A percentile compares a stretch with the other conserved stretches of the same genome.
Conservation (phyloP, 2,113 vertebrate genomes). For the Eulacestoma nigropectus region DNA sequence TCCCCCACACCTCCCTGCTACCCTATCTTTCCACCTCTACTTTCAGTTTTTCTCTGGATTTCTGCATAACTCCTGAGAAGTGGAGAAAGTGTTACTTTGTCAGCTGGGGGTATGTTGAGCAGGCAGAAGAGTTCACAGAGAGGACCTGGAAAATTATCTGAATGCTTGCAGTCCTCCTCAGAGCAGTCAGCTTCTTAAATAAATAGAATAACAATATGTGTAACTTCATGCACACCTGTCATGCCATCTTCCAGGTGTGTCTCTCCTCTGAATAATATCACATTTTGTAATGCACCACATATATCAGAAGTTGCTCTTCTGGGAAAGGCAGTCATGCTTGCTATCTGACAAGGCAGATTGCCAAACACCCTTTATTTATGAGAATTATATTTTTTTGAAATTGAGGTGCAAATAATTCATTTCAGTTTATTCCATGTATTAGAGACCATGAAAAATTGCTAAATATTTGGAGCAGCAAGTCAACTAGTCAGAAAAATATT, state of each 20-base stretch:
- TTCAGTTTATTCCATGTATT: neutral
- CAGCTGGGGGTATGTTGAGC: neutral
- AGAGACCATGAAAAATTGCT: neutral
- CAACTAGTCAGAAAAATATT: neutral
- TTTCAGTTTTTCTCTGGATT: neutral
- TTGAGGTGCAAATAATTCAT: neutral
- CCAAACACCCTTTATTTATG: neutral
- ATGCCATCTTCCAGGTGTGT: neutral
- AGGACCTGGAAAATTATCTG: neutral
- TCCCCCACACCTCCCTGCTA: rapidly evolving
- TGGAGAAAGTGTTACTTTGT: neutral
- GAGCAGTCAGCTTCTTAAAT: neutral
- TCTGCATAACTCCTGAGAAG: neutral
- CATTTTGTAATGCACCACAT: rapidly evolving
- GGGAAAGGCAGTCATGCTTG: neutral
- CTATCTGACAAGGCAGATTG: neutral
- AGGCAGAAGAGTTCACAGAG: neutral
- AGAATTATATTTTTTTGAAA: neutral
- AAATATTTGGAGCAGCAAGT: neutral
- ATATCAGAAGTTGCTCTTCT: neutral
- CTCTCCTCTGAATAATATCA: neutral
- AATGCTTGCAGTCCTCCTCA: neutral
- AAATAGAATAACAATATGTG: neutral
- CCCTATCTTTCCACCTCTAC: neutral
- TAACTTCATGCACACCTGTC: neutral